phyloP scores from a whole-genome alignment of 2,113 vertebrate species.

The Cryptotis parvus region DNA sequence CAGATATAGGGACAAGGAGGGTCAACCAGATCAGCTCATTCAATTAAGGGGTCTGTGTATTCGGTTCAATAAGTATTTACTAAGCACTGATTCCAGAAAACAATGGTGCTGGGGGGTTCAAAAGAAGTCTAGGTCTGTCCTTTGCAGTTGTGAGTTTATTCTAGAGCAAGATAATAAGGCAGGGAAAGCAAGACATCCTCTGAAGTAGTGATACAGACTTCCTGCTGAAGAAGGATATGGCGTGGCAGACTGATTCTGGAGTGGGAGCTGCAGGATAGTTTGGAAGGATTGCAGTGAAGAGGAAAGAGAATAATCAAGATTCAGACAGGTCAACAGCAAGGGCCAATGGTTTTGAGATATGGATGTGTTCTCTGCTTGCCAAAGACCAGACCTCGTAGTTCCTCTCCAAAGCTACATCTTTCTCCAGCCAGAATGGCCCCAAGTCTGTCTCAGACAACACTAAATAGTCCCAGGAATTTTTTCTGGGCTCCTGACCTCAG shows the following conservation, averaged over 20 bases:
- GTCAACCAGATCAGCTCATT: not conserved
- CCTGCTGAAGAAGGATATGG: not conserved
- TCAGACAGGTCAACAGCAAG: not conserved
- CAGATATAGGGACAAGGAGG: not conserved
- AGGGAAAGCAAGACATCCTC: not conserved
- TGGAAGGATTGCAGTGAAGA: not conserved
- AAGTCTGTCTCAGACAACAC: constrained; percentile 68
- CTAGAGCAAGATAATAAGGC: not conserved
- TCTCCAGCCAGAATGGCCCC: constrained; percentile 69
- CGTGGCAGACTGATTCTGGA: not conserved
- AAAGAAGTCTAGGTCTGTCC: not conserved
- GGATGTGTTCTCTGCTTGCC: not conserved
- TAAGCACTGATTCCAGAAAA: not conserved
- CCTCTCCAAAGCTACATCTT: constrained; percentile 21
- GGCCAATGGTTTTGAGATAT: not conserved
- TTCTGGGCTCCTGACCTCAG: constrained; percentile 72
- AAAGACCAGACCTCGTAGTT: not conserved
- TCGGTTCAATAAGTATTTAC: not conserved
- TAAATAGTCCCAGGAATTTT: constrained; percentile 78
- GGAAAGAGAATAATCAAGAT: not conserved
- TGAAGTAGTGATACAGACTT: not conserved
- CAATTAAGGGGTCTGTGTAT: not conserved
- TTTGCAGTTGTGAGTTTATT: not conserved
- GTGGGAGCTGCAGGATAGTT: not conserved
- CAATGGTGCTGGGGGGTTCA: not conserved